phyloP scores from a whole-genome alignment of 2,888 invertebrate genomes.

The Ceraclea dissimilis region DNA sequence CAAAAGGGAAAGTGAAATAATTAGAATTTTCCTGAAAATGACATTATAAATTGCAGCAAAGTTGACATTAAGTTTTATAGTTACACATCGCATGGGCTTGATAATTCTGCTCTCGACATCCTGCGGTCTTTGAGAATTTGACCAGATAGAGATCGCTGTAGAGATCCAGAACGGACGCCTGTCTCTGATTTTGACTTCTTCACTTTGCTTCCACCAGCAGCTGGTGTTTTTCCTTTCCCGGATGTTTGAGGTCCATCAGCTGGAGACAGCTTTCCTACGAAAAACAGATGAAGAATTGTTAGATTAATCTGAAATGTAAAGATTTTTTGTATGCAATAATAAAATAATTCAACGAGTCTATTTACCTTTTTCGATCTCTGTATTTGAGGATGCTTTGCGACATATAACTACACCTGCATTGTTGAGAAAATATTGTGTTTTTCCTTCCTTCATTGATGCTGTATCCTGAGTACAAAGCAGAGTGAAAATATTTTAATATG shows the following conservation, averaged over 20 bases:
- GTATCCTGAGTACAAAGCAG: conserved; percentile 23
- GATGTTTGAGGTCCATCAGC: conserved; percentile 12
- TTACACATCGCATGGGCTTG: conserved; percentile 31
- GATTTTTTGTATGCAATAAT: conserved; percentile 30
- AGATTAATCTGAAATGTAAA: neutral
- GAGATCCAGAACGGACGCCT: conserved; percentile 39
- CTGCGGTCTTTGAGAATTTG: conserved; percentile 32
- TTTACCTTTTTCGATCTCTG: conserved; percentile 26
- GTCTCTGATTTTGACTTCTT: conserved; percentile 44
- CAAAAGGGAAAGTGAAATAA: too few relatives aligned
- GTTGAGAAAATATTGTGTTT: conserved; percentile 46
- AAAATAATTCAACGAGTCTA: too few relatives aligned
- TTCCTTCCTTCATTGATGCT: conserved; percentile 40
- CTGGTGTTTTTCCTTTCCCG: conserved; percentile 45
- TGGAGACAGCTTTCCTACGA: conserved; percentile 20
- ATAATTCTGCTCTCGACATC: conserved; percentile 40
- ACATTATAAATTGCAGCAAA: too few relatives aligned
- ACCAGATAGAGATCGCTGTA: conserved; percentile 40
- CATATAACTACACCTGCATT: conserved; percentile 48
- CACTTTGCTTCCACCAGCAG: conserved; percentile 42
- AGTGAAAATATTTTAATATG: too few relatives aligned
- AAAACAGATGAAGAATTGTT: neutral
- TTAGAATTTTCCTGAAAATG: too few relatives aligned
- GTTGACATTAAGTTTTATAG: neutral
- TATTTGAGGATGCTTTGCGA: conserved; percentile 33